Percentiles rank a stretch among this genome's conserved stretches.
Evolutionary conservation across 2,113 vertebrate genomes (phyloP).

Genomic region (Cyprinodon variegatus): DNA sequence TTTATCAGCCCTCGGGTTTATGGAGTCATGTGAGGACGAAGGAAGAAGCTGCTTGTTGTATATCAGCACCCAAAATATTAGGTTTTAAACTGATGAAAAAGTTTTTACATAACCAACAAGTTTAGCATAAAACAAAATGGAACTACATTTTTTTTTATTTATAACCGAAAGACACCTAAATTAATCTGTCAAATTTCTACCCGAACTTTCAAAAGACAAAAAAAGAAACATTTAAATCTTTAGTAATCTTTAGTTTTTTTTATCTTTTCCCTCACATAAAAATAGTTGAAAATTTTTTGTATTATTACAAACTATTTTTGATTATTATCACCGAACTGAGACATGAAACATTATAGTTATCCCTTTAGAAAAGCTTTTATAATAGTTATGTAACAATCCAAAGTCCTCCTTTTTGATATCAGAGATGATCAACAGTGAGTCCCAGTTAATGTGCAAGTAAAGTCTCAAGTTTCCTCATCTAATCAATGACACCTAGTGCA

Average conservation of each 20-base stretch:
- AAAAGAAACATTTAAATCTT: neutral
- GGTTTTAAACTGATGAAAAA: neutral
- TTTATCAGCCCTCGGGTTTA: slow-evolving; percentile 59
- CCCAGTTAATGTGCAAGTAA: neutral
- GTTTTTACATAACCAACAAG: too few species aligned
- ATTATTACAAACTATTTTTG: too few species aligned
- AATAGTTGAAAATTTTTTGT: too few species aligned
- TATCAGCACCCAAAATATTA: slow-evolving; percentile 41
- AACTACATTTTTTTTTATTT: too few species aligned
- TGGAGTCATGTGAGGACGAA: slow-evolving; percentile 53
- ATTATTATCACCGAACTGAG: neutral
- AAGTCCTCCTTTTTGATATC: neutral
- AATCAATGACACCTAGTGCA: neutral
- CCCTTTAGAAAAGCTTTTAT: neutral
- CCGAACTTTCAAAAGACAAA: neutral
- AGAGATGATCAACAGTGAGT: neutral
- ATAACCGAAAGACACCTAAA: neutral
- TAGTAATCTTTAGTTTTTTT: too few species aligned
- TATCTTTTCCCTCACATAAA: too few species aligned
- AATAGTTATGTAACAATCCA: neutral
- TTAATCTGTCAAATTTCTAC: neutral
- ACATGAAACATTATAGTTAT: too few species aligned
- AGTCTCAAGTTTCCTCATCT: neutral
- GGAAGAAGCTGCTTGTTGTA: slow-evolving; percentile 32
- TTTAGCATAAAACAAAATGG: too few species aligned